These are phyloP conservation scores for Paracentrotus lividus DNA, from an alignment of 53 echinoderm and acorn worm species.

Conservation along the genomic window DNA sequence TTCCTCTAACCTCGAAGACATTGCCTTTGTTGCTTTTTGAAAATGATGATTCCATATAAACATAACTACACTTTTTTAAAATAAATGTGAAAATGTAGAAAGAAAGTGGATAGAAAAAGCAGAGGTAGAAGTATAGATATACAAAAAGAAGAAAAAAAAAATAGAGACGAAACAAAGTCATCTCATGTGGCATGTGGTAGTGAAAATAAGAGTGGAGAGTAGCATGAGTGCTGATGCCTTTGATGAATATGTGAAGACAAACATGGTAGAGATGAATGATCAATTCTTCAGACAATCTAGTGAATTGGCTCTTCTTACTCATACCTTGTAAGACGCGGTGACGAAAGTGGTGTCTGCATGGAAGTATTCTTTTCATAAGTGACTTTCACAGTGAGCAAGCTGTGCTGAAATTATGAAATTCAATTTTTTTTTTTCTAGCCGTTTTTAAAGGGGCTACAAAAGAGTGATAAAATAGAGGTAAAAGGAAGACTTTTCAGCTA, in stretches of 20 bases:
- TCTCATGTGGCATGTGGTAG: neutral
- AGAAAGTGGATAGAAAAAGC: neutral
- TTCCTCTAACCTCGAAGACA: no score
- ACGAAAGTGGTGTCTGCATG: neutral
- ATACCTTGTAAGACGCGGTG: neutral
- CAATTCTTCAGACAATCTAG: slow-evolving; percentile 19
- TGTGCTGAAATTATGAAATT: no score
- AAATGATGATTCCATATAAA: no score
- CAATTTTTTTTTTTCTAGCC: no score
- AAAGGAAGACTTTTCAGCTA: no score
- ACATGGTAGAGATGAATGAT: slow-evolving; percentile 19
- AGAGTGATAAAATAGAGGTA: no score
- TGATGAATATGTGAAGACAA: slow-evolving; percentile 50
- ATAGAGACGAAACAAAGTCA: neutral
- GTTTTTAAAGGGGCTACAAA: no score
- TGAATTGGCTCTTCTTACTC: neutral
- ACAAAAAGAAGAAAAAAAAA: neutral
- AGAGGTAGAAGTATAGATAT: neutral
- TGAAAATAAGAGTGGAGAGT: neutral
- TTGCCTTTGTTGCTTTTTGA: no score
- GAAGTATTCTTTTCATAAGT: no score
- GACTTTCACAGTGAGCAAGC: no score
- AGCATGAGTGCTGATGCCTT: neutral
- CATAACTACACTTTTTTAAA: no score
- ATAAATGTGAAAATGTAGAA: no score